Evolutionary conservation across 2,113 vertebrate species (phyloP).

Genomic region (Heterochromis multidens): DNA sequence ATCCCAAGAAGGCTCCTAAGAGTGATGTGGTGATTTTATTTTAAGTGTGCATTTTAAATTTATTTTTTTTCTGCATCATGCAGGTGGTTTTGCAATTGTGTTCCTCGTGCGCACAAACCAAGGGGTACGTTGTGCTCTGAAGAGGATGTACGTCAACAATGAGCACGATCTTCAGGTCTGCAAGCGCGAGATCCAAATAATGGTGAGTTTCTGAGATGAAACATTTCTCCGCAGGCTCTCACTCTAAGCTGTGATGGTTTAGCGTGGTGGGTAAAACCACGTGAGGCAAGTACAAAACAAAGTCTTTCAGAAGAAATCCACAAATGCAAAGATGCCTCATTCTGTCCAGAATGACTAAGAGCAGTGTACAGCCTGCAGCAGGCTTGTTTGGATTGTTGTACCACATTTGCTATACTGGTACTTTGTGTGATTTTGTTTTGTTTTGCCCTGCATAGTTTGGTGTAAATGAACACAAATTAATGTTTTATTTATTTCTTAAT

Average conservation of each 20-base stretch:
- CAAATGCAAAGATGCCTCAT: neutral
- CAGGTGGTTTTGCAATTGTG: constrained; percentile 96
- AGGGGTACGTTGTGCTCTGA: constrained; percentile 93
- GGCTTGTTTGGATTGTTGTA: neutral
- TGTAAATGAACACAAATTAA: too few relatives aligned
- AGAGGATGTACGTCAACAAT: constrained; percentile 99
- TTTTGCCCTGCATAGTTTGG: neutral
- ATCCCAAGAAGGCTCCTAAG: neutral
- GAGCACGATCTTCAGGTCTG: constrained; percentile 96
- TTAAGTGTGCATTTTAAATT: neutral
- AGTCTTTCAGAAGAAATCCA: neutral
- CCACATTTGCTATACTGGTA: constrained; percentile 3
- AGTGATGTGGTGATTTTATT: neutral
- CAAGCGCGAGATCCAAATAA: constrained; percentile 97
- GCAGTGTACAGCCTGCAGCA: neutral
- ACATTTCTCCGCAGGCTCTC: neutral
- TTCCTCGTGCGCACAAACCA: constrained; percentile 93
- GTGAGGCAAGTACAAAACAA: neutral
- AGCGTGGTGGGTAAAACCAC: neutral
- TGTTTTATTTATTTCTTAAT: too few relatives aligned
- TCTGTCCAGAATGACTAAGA: neutral
- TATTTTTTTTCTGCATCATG: neutral
- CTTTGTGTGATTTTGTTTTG: neutral
- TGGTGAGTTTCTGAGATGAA: constrained; percentile 80
- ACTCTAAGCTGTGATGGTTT: neutral